phyloP scores from a whole-genome alignment of 2,113 vertebrate species.

The Hystrix brachyura region DNA sequence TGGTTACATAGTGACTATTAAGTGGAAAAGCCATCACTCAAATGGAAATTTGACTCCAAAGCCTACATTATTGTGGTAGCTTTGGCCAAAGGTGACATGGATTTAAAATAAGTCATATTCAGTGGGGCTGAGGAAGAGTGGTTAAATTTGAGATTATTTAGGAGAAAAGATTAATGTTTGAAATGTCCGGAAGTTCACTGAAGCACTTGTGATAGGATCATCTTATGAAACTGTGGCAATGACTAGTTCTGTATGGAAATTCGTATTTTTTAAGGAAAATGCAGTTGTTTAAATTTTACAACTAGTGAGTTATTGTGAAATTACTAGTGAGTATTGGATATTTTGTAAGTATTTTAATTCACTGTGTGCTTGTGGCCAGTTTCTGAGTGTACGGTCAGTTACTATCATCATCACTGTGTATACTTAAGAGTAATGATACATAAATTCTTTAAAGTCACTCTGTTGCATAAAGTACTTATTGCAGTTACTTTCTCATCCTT shows the following conservation, averaged over 20 bases:
- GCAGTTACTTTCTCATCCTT: not conserved
- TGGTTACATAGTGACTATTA: not conserved
- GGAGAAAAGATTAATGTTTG: not conserved
- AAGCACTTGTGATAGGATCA: not conserved
- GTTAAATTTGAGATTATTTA: conserved; percentile 23
- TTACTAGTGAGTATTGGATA: not conserved
- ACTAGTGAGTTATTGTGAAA: conserved; percentile 44
- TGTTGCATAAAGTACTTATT: conserved; percentile 37
- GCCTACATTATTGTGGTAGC: not conserved
- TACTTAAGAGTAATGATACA: not conserved
- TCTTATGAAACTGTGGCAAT: not conserved
- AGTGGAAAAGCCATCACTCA: not conserved
- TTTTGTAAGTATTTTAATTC: conserved; percentile 23
- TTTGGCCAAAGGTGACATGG: not conserved
- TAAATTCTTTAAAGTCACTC: conserved; percentile 1
- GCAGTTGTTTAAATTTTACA: not conserved
- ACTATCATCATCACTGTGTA: not conserved
- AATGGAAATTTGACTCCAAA: not conserved
- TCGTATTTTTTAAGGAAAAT: not conserved
- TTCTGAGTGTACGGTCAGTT: not conserved
- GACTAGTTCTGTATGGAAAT: conserved; percentile 27
- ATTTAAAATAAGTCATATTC: conserved; percentile 11
- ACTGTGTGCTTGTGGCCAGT: not conserved
- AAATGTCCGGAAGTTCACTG: conserved; percentile 49
- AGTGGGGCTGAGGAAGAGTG: not conserved